phyloP scores from a whole-genome alignment of 2,113 vertebrate genomes.

The Plectropomus leopardus region DNA sequence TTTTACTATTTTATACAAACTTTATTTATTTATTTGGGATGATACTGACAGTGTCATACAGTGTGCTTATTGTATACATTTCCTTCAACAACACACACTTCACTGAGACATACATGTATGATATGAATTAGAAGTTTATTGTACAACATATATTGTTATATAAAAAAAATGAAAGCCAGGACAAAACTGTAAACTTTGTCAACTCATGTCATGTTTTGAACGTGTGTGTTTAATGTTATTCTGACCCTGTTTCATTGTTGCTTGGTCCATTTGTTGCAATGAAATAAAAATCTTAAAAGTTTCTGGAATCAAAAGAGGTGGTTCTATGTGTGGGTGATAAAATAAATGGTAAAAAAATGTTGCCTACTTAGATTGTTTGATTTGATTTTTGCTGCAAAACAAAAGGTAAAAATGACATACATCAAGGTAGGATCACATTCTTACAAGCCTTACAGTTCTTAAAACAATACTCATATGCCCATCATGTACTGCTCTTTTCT shows the following conservation, averaged over 20 bases:
- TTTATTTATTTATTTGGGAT: slow-evolving; percentile 19
- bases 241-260: not conserved
- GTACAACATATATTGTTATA: not conserved
- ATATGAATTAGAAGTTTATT: not conserved
- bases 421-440: not conserved
- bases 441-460: not conserved
- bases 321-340: not conserved
- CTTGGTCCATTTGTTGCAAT: slow-evolving; percentile 10
- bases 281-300: slow-evolving; percentile 8
- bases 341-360: not conserved
- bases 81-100: not conserved
- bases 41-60: not conserved
- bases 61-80: not conserved
- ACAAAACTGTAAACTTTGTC: not conserved
- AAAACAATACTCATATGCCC: not conserved
- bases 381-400: not conserved
- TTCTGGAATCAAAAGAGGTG: not conserved
- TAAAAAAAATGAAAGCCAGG: not conserved
- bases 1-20: not conserved
- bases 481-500: no score
- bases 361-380: not conserved
- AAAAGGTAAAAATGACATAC: no score
- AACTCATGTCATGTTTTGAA: not conserved
- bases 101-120: not conserved
- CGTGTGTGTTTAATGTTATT: not conserved